phyloP scores from a whole-genome alignment of 2,888 invertebrate genomes.

The Megastigmus dorsalis region DNA sequence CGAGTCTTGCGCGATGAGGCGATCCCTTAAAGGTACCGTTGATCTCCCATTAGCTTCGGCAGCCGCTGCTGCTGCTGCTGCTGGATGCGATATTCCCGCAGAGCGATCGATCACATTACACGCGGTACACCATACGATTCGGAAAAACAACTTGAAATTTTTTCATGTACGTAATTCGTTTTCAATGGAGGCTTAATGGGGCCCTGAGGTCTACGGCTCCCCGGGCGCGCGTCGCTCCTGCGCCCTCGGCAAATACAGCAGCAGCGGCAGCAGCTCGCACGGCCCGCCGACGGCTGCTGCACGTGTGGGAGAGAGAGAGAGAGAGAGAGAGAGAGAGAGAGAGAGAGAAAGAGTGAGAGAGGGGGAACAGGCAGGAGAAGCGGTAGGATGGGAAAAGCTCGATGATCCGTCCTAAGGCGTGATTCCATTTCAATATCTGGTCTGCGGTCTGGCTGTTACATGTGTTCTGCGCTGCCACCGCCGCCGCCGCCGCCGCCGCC shows the following conservation, averaged over 20 bases:
- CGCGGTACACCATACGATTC: conserved; percentile 26
- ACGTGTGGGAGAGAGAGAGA: conserved; percentile 4
- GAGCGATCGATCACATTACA: conserved; percentile 35
- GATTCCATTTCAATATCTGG: conserved; percentile 72
- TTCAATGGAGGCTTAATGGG: conserved; percentile 36
- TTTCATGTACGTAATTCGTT: conserved; percentile 47
- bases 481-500: not conserved
- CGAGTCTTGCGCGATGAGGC: not conserved
- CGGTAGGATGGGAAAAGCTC: conserved; percentile 3
- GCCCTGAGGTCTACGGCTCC: not conserved
- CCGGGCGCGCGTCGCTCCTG: conserved; percentile 24
- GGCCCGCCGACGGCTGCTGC: not conserved
- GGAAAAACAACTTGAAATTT: conserved; percentile 43
- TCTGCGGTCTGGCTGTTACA: conserved; percentile 60
- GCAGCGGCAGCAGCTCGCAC: too few species aligned
- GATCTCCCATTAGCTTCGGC: not conserved
- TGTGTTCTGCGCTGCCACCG: conserved; percentile 40
- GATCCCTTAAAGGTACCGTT: conserved; percentile 28
- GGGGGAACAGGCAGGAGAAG: conserved; percentile 30
- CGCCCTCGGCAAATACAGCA: conserved; percentile 42
- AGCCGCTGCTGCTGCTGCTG: not conserved
- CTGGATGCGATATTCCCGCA: not conserved
- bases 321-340: conserved; percentile 15
- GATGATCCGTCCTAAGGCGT: conserved; percentile 61
- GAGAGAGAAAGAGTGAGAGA: conserved; percentile 25